Base-by-base conservation (phyloP, 2,113 vertebrate species). In the Henicopernis longicauda region DNA sequence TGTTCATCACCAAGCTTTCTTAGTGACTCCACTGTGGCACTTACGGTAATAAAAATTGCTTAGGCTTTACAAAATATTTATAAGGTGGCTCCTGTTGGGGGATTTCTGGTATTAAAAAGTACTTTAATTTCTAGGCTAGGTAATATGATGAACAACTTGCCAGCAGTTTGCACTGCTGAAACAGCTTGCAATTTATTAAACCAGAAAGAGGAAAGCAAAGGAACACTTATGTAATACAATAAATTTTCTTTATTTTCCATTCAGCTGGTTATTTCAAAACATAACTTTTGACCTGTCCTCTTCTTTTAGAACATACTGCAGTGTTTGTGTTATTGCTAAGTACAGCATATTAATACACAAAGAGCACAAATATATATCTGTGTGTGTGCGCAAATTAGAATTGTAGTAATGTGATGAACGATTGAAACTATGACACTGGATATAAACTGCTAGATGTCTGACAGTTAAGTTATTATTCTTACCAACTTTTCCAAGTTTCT, bases 351-450 rank as follows among this genome's bases (percentile, higher is more conserved):
- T 34, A 76, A 82, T 59, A 27, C 7, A 82, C 4, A 18, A 55
- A 77, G 4, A 44, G 7, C 9, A 58, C 3, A 82, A 65, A 8
- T 10, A 7, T 16, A 4, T 13, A 0, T 25, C 0, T 31, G 0
- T 47, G 2, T 59, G 4, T 17, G 7, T 13, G 5, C 15, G 62
- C 16, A 36, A 50, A 63, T 54, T 13, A 76, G 36, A 70, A 63
- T 12, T 72, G 23, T 27, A 76, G 7, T 27, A 76, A 57, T 21
- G 6, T 21, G 6, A 20, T 78, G n/a, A 90, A 11, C 2, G 2
- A 81, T 13, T 78, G 14, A 89, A 95, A 54, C 52, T 54, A 31
- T 29, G 6, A 18, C 26, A 54, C 7, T 52, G 22, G 32, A 32
- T 93, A 70, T 23, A 80, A 73, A 49, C 15, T 44, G 3, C 13